Percentiles rank a stretch among this genome's conserved stretches.
These are phyloP conservation scores for Marronus borbonicus DNA, from an alignment of 2,888 invertebrate genomes.

Conservation along the genomic window DNA sequence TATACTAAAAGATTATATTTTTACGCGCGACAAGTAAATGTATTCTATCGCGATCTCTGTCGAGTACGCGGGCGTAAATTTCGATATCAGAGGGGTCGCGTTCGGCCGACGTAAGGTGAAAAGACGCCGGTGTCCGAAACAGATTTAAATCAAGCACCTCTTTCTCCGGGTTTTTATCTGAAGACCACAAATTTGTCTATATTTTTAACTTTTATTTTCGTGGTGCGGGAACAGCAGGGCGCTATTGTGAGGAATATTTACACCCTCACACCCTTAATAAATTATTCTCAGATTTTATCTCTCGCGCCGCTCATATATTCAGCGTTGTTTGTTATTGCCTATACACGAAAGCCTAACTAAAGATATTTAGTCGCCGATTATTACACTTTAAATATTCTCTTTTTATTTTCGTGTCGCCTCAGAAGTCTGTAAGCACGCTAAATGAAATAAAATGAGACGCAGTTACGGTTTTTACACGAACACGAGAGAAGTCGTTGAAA, in stretches of 20 bases:
- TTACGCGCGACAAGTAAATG: slow-evolving; percentile 47
- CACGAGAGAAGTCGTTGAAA: too few relatives aligned
- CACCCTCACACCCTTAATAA: slow-evolving; percentile 68
- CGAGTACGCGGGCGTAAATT: slow-evolving; percentile 31
- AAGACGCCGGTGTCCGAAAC: slow-evolving; percentile 47
- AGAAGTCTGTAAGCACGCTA: slow-evolving; percentile 5
- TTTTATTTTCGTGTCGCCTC: slow-evolving; percentile 35
- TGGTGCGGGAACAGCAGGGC: slow-evolving; percentile 64
- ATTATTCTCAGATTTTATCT: slow-evolving; percentile 65
- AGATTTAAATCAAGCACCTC: slow-evolving; percentile 65
- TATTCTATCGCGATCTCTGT: slow-evolving; percentile 43
- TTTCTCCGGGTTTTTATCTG: slow-evolving; percentile 55
- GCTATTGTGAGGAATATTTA: slow-evolving; percentile 68
- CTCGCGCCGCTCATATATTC: slow-evolving; percentile 49
- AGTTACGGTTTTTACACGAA: too few relatives aligned
- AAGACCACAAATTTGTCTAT: slow-evolving; percentile 67
- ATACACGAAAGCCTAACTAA: slow-evolving; percentile 31
- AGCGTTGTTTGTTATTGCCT: slow-evolving; percentile 41
- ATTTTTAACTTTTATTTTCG: slow-evolving; percentile 66
- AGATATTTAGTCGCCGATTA: slow-evolving; percentile 44
- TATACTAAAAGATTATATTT: slow-evolving; percentile 60
- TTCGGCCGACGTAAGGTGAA: slow-evolving; percentile 29
- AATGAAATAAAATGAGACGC: background rate
- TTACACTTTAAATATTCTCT: slow-evolving; percentile 44
- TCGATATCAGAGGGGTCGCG: slow-evolving; percentile 33